These are phyloP conservation scores for Formica selysi DNA, from an alignment of 1,140 invertebrate species.

Conservation along the genomic window DNA sequence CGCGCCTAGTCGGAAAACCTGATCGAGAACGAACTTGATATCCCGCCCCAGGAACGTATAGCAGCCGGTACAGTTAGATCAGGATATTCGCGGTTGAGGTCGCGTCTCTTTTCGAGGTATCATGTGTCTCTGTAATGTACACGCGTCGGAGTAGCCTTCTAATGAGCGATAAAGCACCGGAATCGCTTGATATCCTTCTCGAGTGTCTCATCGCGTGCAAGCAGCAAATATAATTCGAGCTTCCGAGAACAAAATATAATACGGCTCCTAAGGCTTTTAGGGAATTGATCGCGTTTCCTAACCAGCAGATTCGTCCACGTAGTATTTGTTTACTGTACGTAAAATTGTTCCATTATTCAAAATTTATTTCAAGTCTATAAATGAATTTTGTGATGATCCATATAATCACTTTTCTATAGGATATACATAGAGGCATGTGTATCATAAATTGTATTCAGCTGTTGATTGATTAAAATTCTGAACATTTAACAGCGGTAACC, in stretches of 20 bases:
- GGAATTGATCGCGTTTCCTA: not conserved
- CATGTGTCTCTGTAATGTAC: conserved; percentile 47
- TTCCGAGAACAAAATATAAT: conserved; percentile 32
- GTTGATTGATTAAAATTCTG: conserved; percentile 40
- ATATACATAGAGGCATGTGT: not conserved
- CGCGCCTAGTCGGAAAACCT: conserved; percentile 67
- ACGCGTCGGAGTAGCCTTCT: conserved; percentile 53
- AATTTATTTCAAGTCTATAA: not conserved
- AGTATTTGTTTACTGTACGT: not conserved
- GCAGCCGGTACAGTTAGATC: conserved; percentile 64
- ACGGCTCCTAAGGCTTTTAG: conserved; percentile 13
- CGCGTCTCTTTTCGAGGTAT: conserved; percentile 26
- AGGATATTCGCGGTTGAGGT: conserved; percentile 37
- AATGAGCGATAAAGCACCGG: conserved; percentile 49
- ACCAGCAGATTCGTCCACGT: not conserved
- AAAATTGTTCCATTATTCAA: not conserved
- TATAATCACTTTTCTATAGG: not conserved
- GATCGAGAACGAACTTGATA: conserved; percentile 77
- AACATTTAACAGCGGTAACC: conserved; percentile 15
- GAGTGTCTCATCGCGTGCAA: conserved; percentile 58
- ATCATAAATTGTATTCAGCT: conserved; percentile 26
- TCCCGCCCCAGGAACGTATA: conserved; percentile 13
- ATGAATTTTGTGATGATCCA: not conserved
- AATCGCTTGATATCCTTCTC: conserved; percentile 61
- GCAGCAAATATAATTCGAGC: conserved; percentile 56